Evolutionary conservation across 64 coral and sea anemone genomes (phyloP).

Genomic region (Catalaphyllia jardinei): DNA sequence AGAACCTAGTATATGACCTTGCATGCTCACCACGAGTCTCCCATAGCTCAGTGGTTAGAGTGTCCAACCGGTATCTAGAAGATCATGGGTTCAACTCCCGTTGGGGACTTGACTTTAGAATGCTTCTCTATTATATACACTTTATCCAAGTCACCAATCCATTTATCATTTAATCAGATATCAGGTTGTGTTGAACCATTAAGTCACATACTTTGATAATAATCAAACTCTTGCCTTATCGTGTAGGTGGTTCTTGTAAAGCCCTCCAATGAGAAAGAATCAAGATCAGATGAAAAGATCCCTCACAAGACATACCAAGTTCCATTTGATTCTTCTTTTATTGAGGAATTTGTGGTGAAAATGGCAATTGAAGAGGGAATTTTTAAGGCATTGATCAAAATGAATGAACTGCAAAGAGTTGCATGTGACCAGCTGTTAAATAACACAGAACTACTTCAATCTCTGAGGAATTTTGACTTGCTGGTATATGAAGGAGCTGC

Average conservation of each 20-base stretch:
- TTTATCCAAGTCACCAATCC: too few relatives aligned
- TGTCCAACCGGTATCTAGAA: too few relatives aligned
- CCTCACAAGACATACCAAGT: neutral
- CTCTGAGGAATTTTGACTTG: conserved; percentile 38
- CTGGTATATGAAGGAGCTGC: neutral
- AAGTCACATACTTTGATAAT: too few relatives aligned
- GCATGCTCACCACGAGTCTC: too few relatives aligned
- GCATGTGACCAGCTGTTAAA: conserved; percentile 20
- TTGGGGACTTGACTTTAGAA: too few relatives aligned
- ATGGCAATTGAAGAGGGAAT: neutral
- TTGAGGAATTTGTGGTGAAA: neutral
- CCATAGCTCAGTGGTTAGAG: too few relatives aligned
- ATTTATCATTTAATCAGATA: too few relatives aligned
- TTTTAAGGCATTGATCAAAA: neutral
- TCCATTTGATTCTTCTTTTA: neutral
- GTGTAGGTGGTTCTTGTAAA: neutral
- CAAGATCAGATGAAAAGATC: neutral
- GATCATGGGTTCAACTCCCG: too few relatives aligned
- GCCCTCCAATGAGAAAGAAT: neutral
- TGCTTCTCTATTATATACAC: too few relatives aligned
- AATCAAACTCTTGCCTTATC: too few relatives aligned
- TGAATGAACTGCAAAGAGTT: neutral
- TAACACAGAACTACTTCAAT: conserved; percentile 17
- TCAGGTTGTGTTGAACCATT: too few relatives aligned
- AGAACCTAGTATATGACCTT: too few relatives aligned